Base-by-base conservation (phyloP, 2,113 vertebrate species). In the Clarias gariepinus region DNA sequence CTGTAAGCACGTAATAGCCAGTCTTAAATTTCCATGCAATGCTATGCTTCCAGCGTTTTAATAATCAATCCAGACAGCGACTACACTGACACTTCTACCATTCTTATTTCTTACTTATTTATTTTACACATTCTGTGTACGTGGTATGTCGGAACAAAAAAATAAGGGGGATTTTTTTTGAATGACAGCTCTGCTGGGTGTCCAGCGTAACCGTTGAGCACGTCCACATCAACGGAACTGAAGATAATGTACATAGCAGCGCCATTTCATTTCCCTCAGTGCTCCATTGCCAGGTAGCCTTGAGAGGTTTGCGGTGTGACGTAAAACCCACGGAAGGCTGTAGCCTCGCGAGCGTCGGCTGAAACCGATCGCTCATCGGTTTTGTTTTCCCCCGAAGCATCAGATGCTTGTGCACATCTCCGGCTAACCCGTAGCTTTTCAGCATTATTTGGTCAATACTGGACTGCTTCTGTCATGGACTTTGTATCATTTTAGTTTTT, bases 141-240 rank as follows among this genome's bases (percentile, higher is more conserved):
- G 68, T 84, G 78, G 84, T 89, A 87, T 86, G 85, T 89, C 69
- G 81, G 89, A 90, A 88, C 87, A 85, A 90, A 87, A 90, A 88
- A 85, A 82, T 88, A 87, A 57, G 13, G 18, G 28, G 25, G 41
- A 68, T 36, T 13, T 64, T 64, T 63, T 81, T 77, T 69, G 16
- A 68, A 66, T 82, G 10, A 87, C 64, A 47, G 73, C 80, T 86
- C 74, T 77, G 86, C 78, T 57, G 86, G 86, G 81, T 86, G 83
- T 89, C 79, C 86, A 83, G 71, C 85, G 71, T 85, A 87, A 84
- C 74, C 83, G 55, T 68, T 83, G 61, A 69, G 89, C 89, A 84
- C 76, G 81, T 86, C 81, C 71, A 86, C 71, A 68, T 60, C 81
- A 83, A 63, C 60, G 64, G 85, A 83, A 63, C 86, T 69, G 79